phyloP scores from a whole-genome alignment of 2,888 invertebrate species.

The Drosophila borborema region DNA sequence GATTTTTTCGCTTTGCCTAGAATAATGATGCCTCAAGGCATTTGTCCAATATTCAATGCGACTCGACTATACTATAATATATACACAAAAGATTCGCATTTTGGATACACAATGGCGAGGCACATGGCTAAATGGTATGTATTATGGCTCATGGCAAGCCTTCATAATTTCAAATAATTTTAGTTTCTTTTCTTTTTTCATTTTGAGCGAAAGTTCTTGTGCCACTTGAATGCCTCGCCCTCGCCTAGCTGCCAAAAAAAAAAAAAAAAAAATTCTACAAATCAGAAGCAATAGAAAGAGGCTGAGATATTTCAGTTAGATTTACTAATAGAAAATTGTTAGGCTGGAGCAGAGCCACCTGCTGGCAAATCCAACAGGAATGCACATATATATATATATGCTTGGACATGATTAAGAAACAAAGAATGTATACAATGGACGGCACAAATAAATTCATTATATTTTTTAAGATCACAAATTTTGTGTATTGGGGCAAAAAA shows the following conservation, averaged over 20 bases:
- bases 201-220: slow-evolving; percentile 45
- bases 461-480: background rate
- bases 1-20: slow-evolving; percentile 7
- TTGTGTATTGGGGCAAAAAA: background rate
- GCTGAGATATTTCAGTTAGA: slow-evolving; percentile 27
- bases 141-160: slow-evolving; percentile 51
- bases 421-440: slow-evolving; percentile 27
- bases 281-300: slow-evolving; percentile 17
- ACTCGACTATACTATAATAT: slow-evolving; percentile 9
- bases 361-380: slow-evolving; percentile 18
- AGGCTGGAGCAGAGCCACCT: slow-evolving; percentile 38
- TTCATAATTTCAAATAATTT: slow-evolving; percentile 63
- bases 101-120: slow-evolving; percentile 30
- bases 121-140: slow-evolving; percentile 51
- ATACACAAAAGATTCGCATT: slow-evolving; percentile 29
- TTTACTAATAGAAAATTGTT: slow-evolving; percentile 14
- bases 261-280: slow-evolving; percentile 3
- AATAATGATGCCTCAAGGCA: slow-evolving; percentile 27
- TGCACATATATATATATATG: slow-evolving; percentile 3
- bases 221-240: slow-evolving; percentile 58
- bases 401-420: slow-evolving; percentile 27
- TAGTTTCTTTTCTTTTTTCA: slow-evolving; percentile 28
- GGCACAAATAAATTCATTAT: slow-evolving; percentile 4
- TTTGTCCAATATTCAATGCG: slow-evolving; percentile 18
- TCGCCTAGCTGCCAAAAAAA: slow-evolving; percentile 52